Evolutionary conservation across 2,888 invertebrate genomes (phyloP), one percentile per base, ranked within the genome.

Genomic region (Sthenelais limicola): DNA sequence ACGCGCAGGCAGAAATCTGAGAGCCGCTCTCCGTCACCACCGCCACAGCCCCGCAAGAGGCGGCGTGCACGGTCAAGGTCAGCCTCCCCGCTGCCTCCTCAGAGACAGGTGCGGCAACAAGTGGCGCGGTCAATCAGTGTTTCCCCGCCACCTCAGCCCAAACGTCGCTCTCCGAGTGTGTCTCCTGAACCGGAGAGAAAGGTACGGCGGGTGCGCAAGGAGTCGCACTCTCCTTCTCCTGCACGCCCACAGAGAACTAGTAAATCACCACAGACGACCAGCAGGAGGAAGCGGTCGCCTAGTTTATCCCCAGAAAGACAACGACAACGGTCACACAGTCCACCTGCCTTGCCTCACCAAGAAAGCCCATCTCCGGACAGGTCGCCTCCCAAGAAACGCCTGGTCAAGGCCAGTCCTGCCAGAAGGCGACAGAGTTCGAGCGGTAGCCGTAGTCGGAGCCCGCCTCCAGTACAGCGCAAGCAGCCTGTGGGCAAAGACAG

Each of bases 391-490:
- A 32, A 28, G 32, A 62, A 35, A 28, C 35, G 62, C 2, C 58
- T n/a, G 58, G 38, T 35, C 7, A 32, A 58, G 58, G 33, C 58
- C n/a, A 58, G 58, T 58, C 58, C 58, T 43, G 1, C 38, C 62
- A 38, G 38, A 35, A n/a, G 62, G n/a, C 62, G 62, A 3, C 38
- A 43, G n/a, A 28, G 62, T 12, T 43, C 38, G 1, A 62, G 62
- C 38, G 15, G 26, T 12, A 62, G 62, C 43, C 26, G 43, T 35
- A 62, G 62, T 38, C 24, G 35, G 35, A 62, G 62, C 35, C 62
- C 62, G 21, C 62, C 62, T 15, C 62, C 62, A 1, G 38, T 62
- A 5, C 62, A 62, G 38, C 33, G 35, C 35, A 18, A 43, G n/a
- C 32, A 21, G 33, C 43, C 62, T 38, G 1, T 1, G 3, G 43